Evolutionary conservation across 2,797 vertebrate genomes (phyloP).

Genomic region (Urophycis tenuis): DNA sequence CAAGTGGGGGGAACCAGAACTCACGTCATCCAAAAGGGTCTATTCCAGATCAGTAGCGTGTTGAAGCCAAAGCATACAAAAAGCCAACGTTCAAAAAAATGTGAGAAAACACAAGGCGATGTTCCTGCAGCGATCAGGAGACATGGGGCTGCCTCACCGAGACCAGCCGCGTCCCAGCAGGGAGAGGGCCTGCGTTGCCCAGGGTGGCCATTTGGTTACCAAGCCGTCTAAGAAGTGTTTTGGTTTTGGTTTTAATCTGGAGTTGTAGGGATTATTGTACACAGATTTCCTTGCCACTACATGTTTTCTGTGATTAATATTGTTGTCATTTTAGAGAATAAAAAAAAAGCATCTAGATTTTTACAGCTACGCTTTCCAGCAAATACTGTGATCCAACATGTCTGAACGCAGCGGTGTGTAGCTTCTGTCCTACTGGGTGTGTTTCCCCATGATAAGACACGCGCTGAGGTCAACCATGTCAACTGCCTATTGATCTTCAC

Average conservation of each 20-base stretch:
- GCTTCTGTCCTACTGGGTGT: too few species aligned
- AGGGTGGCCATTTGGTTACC: slow-evolving; percentile 43
- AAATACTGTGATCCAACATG: background rate
- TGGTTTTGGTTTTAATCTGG: slow-evolving; percentile 58
- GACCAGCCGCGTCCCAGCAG: slow-evolving; percentile 30
- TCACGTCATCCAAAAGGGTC: background rate
- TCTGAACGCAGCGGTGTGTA: too few species aligned
- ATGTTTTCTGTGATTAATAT: slow-evolving; percentile 47
- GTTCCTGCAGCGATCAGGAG: background rate
- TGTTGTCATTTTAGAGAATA: slow-evolving; percentile 27
- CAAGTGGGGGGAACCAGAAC: slow-evolving; percentile 21
- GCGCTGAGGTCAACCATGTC: too few species aligned
- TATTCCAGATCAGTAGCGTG: background rate
- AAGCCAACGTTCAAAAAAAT: background rate
- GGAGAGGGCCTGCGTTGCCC: slow-evolving; percentile 30
- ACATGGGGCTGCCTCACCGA: slow-evolving; percentile 35
- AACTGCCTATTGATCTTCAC: too few species aligned
- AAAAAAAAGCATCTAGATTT: slow-evolving; percentile 16
- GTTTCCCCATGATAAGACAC: too few species aligned
- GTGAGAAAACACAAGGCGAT: too few species aligned
- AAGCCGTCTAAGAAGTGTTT: slow-evolving; percentile 47
- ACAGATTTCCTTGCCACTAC: slow-evolving; percentile 51
- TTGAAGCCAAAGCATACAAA: background rate
- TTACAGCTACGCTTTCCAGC: background rate
- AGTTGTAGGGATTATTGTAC: slow-evolving; percentile 55